These are phyloP conservation scores for Gorsachius magnificus DNA, from an alignment of 2,797 vertebrate genomes.

Conservation along the genomic window DNA sequence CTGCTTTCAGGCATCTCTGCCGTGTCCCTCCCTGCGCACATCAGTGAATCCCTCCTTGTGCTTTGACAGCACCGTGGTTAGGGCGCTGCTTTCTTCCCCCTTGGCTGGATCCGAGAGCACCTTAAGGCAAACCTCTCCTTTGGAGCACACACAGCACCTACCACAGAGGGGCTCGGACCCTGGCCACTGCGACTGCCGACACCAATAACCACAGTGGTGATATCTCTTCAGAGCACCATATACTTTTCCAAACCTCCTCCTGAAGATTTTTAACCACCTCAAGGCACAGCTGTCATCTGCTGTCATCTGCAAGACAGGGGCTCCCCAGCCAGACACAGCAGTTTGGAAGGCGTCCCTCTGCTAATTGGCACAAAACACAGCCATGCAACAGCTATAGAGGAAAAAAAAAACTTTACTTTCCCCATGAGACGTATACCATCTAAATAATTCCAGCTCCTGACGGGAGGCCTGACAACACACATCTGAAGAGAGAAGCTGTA, in stretches of 20 bases:
- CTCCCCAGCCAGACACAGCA: neutral
- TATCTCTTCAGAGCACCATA: neutral
- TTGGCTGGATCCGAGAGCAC: neutral
- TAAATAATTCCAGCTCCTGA: neutral
- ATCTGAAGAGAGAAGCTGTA: neutral
- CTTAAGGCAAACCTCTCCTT: neutral
- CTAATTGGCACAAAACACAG: neutral
- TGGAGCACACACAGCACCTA: neutral
- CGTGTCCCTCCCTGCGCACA: neutral
- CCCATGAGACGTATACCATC: neutral
- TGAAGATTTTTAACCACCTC: neutral
- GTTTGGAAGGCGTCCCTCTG: neutral
- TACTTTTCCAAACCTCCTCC: neutral
- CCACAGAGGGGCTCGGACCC: neutral
- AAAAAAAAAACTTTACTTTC: conserved; percentile 41
- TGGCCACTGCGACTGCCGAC: neutral
- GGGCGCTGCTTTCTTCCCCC: neutral
- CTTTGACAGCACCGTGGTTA: neutral
- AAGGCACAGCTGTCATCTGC: neutral
- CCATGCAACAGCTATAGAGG: neutral
- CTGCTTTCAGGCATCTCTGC: neutral
- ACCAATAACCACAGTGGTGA: neutral
- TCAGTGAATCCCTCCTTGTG: neutral
- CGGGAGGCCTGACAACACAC: neutral
- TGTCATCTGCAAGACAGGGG: neutral